Evolutionary conservation across 2,888 invertebrate genomes (phyloP).

Genomic region (Abscondita cerata): DNA sequence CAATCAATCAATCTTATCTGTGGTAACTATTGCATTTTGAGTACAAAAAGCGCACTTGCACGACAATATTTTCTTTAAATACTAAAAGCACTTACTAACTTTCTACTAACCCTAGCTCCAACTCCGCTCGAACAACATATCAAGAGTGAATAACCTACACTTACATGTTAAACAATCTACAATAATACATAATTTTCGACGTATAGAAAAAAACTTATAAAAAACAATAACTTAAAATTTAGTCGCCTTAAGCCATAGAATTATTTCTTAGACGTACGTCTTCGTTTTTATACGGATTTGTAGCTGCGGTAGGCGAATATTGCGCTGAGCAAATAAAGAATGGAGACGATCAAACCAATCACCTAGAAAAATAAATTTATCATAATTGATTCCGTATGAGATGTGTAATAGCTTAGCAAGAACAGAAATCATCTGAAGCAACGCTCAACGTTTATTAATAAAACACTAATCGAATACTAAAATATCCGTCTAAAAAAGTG

Average conservation of each 20-base stretch:
- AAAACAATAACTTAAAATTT: not conserved
- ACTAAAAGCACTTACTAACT: conserved; percentile 10
- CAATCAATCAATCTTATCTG: too few species aligned
- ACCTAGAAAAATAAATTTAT: conserved; percentile 66
- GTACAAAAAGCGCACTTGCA: conserved; percentile 8
- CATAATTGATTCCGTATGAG: not conserved
- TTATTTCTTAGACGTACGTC: not conserved
- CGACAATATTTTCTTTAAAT: not conserved
- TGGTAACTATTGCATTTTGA: not conserved
- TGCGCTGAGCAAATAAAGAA: conserved; percentile 77
- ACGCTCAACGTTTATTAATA: too few species aligned
- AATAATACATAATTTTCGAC: not conserved
- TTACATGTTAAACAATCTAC: conserved; percentile 2
- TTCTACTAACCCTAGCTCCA: conserved; percentile 1
- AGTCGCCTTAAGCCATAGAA: conserved; percentile 6
- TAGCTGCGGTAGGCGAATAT: conserved; percentile 80
- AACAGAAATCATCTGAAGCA: not conserved
- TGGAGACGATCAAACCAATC: conserved; percentile 76
- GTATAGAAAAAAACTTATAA: not conserved
- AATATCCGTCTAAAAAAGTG: too few species aligned
- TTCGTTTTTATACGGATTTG: conserved; percentile 68
- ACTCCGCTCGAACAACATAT: not conserved
- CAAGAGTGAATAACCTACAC: conserved; percentile 1
- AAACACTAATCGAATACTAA: too few species aligned
- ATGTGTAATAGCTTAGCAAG: too few species aligned